phyloP scores from a whole-genome alignment of 1,140 invertebrate genomes.

The Drosophila orena region DNA sequence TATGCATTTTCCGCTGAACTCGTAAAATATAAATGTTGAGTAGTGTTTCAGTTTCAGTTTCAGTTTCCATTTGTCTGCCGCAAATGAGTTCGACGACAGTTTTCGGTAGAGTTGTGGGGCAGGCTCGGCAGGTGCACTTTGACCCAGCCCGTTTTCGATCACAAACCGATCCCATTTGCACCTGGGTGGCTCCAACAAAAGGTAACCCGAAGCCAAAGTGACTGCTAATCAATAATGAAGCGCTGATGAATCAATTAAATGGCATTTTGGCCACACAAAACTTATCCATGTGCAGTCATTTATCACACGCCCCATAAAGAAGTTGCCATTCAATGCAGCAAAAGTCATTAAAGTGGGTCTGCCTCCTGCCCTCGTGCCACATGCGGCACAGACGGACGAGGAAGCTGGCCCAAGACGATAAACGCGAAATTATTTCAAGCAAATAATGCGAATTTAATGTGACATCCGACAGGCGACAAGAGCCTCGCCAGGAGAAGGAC shows the following conservation, averaged over 20 bases:
- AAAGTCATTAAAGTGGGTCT: constrained; percentile 51
- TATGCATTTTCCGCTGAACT: constrained; percentile 72
- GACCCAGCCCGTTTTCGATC: constrained; percentile 16
- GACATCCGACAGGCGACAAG: constrained; percentile 75
- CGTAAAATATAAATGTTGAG: constrained; percentile 80
- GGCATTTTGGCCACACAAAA: constrained; percentile 47
- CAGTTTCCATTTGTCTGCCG: constrained; percentile 53
- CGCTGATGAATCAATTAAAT: constrained; percentile 79
- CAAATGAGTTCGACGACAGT: constrained; percentile 73
- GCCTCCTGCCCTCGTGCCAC: constrained; percentile 2
- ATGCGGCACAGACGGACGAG: neutral
- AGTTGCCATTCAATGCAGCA: constrained; percentile 45
- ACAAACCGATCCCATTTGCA: constrained; percentile 39
- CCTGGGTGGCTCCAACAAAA: constrained; percentile 33
- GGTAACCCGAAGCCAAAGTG: constrained; percentile 45
- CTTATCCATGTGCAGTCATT: constrained; percentile 43
- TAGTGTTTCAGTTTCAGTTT: constrained; percentile 40
- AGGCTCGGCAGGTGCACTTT: constrained; percentile 56
- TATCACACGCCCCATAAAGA: constrained; percentile 44
- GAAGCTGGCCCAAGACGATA: constrained; percentile 47
- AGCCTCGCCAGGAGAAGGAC: constrained; percentile 27
- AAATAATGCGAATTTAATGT: constrained; percentile 80
- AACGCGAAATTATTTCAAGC: constrained; percentile 76
- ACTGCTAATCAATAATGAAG: constrained; percentile 45
- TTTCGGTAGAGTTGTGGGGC: constrained; percentile 1